Evolutionary conservation across 2,888 invertebrate genomes (phyloP).

Genomic region (Galeruca laticollis): DNA sequence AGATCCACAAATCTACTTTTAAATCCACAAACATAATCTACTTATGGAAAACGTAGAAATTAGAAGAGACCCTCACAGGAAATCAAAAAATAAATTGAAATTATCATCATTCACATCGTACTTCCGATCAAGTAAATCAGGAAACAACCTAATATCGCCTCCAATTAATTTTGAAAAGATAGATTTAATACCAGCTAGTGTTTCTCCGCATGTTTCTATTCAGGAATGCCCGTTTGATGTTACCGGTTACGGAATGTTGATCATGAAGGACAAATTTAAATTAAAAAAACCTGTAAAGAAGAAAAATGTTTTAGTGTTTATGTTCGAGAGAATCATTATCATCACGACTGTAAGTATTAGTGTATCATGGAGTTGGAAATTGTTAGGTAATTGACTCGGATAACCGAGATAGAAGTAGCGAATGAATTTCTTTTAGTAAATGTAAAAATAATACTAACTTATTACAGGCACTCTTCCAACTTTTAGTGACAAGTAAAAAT

Average conservation of each 20-base stretch:
- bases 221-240: constrained; percentile 63
- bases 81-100: constrained; percentile 29
- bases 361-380: too few species aligned
- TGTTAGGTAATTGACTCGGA: too few species aligned
- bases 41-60: constrained; percentile 31
- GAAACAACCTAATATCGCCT: constrained; percentile 41
- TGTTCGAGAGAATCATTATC: constrained; percentile 61
- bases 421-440: too few species aligned
- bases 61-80: constrained; percentile 23
- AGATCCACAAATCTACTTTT: not conserved
- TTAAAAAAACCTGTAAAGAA: constrained; percentile 56
- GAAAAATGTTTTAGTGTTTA: constrained; percentile 58
- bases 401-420: too few species aligned
- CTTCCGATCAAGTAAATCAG: constrained; percentile 20
- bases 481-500: too few species aligned
- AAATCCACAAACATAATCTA: not conserved
- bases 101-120: constrained; percentile 26
- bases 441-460: too few species aligned
- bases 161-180: constrained; percentile 46
- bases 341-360: constrained; percentile 53
- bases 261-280: constrained; percentile 58
- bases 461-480: too few species aligned
- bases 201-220: constrained; percentile 42
- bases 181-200: constrained; percentile 34
- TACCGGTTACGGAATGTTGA: constrained; percentile 55